These are phyloP conservation scores for Tinea semifulvella DNA, from an alignment of 2,888 invertebrate species.

Conservation along the genomic window DNA sequence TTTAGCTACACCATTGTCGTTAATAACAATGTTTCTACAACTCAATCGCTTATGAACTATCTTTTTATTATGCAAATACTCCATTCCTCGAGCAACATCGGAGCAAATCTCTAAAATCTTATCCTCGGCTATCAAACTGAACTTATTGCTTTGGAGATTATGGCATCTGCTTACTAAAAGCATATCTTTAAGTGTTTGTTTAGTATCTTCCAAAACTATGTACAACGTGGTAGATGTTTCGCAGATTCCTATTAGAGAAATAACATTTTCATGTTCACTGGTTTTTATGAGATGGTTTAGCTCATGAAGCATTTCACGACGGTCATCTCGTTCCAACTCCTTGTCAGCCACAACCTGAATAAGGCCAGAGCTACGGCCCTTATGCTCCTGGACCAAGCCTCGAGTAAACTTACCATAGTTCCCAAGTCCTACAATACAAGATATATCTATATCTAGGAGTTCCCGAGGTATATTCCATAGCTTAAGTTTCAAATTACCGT, in stretches of 20 bases:
- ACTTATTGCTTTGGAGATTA: conserved; percentile 46
- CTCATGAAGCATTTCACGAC: conserved; percentile 70
- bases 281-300: conserved; percentile 75
- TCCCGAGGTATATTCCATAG: conserved; percentile 78
- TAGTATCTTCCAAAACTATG: conserved; percentile 76
- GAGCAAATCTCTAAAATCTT: conserved; percentile 70
- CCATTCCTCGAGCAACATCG: conserved; percentile 77
- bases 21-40: conserved; percentile 75
- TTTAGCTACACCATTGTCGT: conserved; percentile 73
- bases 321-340: conserved; percentile 59
- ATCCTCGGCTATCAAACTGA: conserved; percentile 70
- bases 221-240: conserved; percentile 79
- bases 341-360: conserved; percentile 74
- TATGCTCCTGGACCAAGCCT: conserved; percentile 73
- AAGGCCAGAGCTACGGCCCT: conserved; percentile 56
- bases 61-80: conserved; percentile 71
- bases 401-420: conserved; percentile 81
- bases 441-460: conserved; percentile 74
- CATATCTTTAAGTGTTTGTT: conserved; percentile 74
- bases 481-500: conserved; percentile 77
- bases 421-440: conserved; percentile 75
- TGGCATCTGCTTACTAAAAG: conserved; percentile 67
- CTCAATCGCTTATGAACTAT: conserved; percentile 79
- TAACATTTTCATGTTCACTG: conserved; percentile 75
- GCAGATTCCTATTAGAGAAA: conserved; percentile 80